A percentile compares a stretch with the other conserved stretches of the same genome.
Conservation (phyloP, 2,113 vertebrate genomes). For the Bambusicola thoracicus region DNA sequence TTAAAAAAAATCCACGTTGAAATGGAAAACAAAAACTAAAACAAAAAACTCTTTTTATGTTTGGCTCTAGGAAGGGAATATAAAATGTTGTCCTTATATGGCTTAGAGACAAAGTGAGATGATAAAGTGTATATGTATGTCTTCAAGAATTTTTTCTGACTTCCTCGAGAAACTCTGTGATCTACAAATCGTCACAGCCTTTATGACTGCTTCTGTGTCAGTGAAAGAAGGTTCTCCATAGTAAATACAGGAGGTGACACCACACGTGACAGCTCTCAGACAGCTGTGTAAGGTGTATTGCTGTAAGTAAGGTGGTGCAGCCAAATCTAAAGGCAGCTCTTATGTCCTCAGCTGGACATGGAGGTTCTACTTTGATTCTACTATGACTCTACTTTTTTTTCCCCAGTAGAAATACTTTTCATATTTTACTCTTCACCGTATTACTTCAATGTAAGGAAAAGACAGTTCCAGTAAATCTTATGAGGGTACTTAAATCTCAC, state of each 20-base stretch:
- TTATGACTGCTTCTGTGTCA: neutral
- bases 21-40: neutral
- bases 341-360: rapidly evolving
- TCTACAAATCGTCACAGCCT: neutral
- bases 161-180: neutral
- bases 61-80: neutral
- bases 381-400: neutral
- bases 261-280: neutral
- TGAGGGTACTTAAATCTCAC: neutral
- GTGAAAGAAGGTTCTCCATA: neutral
- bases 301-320: neutral
- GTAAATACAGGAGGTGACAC: neutral
- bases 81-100: neutral
- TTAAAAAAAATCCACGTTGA: neutral
- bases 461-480: neutral
- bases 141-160: neutral
- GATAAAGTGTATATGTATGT: neutral
- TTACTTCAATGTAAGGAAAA: neutral
- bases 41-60: neutral
- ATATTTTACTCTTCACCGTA: neutral
- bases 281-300: neutral
- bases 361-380: too few species aligned
- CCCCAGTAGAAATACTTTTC: neutral
- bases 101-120: neutral
- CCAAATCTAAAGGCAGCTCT: neutral